phyloP scores from a whole-genome alignment of 2,888 invertebrate genomes.

The Mellilla xanthometata region DNA sequence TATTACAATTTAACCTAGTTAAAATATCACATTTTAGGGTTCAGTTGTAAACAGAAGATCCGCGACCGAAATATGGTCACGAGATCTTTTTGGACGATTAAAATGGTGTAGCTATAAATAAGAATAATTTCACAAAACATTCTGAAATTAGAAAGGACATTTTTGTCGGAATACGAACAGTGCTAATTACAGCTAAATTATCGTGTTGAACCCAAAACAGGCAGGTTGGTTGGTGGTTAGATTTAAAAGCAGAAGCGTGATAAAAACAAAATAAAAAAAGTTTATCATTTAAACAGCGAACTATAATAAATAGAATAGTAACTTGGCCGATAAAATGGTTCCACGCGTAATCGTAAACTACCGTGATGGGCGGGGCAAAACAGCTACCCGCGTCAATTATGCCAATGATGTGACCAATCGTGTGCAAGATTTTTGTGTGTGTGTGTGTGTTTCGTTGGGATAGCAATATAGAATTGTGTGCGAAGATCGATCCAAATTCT shows the following conservation, averaged over 20 bases:
- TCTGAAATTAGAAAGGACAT: constrained; percentile 60
- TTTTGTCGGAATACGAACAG: constrained; percentile 69
- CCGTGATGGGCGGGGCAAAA: too few relatives aligned
- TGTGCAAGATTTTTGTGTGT: too few relatives aligned
- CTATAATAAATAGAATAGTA: too few relatives aligned
- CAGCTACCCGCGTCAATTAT: too few relatives aligned
- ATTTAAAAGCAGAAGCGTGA: constrained; percentile 29
- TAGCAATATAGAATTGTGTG: too few relatives aligned
- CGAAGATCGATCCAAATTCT: too few relatives aligned
- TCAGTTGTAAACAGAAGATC: constrained; percentile 26
- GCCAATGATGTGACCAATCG: too few relatives aligned
- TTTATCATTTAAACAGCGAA: too few relatives aligned
- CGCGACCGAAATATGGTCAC: constrained; percentile 35
- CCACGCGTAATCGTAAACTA: too few relatives aligned
- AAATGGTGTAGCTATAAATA: constrained; percentile 55
- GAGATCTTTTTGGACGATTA: constrained; percentile 56
- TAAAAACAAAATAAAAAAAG: background rate
- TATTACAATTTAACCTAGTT: constrained; percentile 28
- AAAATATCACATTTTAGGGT: constrained; percentile 28
- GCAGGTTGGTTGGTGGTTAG: constrained; percentile 23
- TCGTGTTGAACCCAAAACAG: constrained; percentile 52
- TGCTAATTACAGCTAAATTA: constrained; percentile 77
- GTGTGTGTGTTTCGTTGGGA: too few relatives aligned
- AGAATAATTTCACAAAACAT: constrained; percentile 61
- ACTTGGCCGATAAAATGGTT: too few relatives aligned